Conservation (phyloP, 2,113 vertebrate species). For the Festucalex cinctus region DNA sequence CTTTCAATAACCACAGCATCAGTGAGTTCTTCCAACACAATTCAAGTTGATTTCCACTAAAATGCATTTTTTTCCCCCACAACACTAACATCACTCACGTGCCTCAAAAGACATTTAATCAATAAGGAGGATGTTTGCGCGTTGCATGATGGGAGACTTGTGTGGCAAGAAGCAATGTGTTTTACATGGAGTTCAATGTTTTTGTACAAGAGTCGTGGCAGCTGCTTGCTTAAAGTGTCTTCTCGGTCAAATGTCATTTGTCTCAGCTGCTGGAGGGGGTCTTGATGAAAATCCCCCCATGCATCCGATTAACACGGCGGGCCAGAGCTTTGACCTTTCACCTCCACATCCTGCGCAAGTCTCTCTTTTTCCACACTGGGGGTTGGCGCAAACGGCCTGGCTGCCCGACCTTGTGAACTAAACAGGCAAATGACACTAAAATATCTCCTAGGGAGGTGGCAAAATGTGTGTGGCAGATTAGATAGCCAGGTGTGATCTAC, state of each 20-base stretch:
- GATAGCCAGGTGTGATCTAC: constrained; percentile 4
- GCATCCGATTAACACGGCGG: constrained; percentile 58
- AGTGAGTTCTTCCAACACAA: not conserved
- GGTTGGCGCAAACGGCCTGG: not conserved
- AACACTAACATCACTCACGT: not conserved
- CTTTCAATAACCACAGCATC: not conserved
- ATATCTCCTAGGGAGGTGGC: constrained; percentile 31
- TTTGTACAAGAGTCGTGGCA: constrained; percentile 21
- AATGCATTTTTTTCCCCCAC: not conserved
- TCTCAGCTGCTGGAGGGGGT: constrained; percentile 59
- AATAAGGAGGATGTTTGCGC: too few species aligned
- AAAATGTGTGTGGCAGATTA: constrained; percentile 9
- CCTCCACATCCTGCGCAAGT: constrained; percentile 25
- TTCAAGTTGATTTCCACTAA: not conserved
- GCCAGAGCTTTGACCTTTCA: constrained; percentile 44
- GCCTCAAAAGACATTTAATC: constrained; percentile 8
- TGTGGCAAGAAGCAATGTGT: too few species aligned
- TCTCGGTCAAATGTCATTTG: constrained; percentile 33
- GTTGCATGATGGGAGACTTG: too few species aligned
- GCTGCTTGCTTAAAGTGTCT: constrained; percentile 36
- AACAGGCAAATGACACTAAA: constrained; percentile 17
- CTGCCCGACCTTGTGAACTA: constrained; percentile 15
- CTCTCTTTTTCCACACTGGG: constrained; percentile 19
- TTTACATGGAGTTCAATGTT: too few species aligned
- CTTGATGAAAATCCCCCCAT: constrained; percentile 40